Evolutionary conservation across 2,888 invertebrate species (phyloP).

Genomic region (Metalampra italica): DNA sequence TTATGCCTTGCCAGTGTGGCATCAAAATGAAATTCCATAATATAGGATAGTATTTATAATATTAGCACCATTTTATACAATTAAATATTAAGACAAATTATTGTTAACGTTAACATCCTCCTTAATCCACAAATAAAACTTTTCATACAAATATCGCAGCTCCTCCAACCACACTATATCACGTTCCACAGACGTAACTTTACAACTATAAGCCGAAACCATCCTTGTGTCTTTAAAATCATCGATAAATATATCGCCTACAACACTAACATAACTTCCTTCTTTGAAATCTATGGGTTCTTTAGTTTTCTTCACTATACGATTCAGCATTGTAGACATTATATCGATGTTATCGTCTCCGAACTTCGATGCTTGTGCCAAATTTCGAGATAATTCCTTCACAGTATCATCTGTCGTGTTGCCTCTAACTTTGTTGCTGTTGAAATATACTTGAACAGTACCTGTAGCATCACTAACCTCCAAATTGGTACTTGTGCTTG

Average conservation of each 20-base stretch:
- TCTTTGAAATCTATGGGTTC: conserved; percentile 34
- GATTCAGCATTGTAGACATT: conserved; percentile 49
- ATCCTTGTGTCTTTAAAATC: conserved; percentile 41
- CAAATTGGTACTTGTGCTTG: conserved; percentile 36
- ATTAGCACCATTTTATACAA: no score
- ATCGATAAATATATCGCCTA: conserved; percentile 66
- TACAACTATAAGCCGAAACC: conserved; percentile 57
- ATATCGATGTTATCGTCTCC: conserved; percentile 44
- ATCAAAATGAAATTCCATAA: no score
- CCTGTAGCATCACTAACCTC: conserved; percentile 66
- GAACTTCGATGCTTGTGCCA: conserved; percentile 35
- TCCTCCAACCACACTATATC: conserved; percentile 69
- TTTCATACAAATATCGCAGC: conserved; percentile 60
- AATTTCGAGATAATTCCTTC: conserved; percentile 40
- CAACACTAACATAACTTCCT: conserved; percentile 47
- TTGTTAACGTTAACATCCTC: background rate
- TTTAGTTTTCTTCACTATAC: conserved; percentile 35
- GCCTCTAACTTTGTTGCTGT: conserved; percentile 45
- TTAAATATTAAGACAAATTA: no score
- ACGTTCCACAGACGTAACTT: conserved; percentile 41
- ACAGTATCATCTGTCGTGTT: conserved; percentile 31
- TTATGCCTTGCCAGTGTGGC: no score
- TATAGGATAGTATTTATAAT: no score
- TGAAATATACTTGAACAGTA: conserved; percentile 55
- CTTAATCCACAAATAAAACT: conserved; percentile 48